Base-by-base conservation (phyloP, 2,888 invertebrate species). In the Leptinotarsa peninsularis region DNA sequence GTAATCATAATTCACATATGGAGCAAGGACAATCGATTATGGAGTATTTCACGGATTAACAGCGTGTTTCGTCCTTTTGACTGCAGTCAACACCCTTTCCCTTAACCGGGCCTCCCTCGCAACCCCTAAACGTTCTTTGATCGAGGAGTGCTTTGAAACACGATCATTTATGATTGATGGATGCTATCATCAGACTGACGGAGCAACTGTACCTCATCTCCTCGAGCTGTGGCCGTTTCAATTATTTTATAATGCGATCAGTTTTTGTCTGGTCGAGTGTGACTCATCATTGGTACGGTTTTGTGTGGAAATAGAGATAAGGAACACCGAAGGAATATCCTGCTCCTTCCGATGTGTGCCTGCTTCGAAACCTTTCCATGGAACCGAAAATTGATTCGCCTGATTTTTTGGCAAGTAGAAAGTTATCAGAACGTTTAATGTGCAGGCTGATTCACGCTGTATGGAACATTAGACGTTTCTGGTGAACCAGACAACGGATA, bases 21-120 rank as follows among this genome's bases (percentile, higher is more conserved):
- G 76, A 78, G 75, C 79, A 73, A 58, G 67, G 75, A 79, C 78
- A 80, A 82, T 82, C 82, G 82, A 83, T 82, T 83, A 80, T 76
- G 73, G 80, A 73, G 78, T 75, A 84, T 84, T 84, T 84, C 81
- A 82, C 81, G 83, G 83, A 83, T 84, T 84, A 83, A 78, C 82
- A 77, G 78, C 73, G 74, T 78, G 76, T 78, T 81, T 81, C 79
- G 77, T 79, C 80, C 79, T 72, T 76, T 75, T 75, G 74, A 77
- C 78, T 81, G 73, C 79, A 78, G 70, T 78, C 78, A 74, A 78
- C 82, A 82, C 83, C 84, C 83, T 80, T 81, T 81, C 76, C 79
- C 76, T 43, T 17, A n/a, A 56, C 54, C 17, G 71, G 54, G 43
- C 56, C 82, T 81, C 83, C 83, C 81, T 79, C 79, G 78, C 78